Conservation (phyloP, 2,113 vertebrate species). For the Neogobius melanostomus region DNA sequence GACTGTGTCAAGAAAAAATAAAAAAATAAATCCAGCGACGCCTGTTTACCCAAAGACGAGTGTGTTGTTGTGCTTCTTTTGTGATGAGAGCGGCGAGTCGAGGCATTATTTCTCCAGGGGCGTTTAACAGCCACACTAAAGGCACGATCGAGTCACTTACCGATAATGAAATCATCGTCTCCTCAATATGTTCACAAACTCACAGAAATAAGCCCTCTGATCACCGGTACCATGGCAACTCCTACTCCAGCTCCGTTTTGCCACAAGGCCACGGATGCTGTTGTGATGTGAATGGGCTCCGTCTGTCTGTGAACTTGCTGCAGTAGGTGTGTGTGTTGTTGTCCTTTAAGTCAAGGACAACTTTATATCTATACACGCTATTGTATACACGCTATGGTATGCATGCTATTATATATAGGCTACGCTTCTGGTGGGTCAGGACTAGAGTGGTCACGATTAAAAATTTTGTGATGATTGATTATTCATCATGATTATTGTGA, state of each 20-base stretch:
- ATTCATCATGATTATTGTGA: too few species aligned
- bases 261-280: constrained; percentile 67
- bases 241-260: constrained; percentile 59
- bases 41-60: constrained; percentile 7
- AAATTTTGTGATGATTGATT: too few species aligned
- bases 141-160: constrained; percentile 24
- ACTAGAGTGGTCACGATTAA: too few species aligned
- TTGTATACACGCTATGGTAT: neutral
- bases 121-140: neutral
- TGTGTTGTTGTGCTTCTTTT: neutral
- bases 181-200: constrained; percentile 66
- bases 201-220: constrained; percentile 66
- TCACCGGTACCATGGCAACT: constrained; percentile 74
- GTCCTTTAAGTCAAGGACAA: neutral
- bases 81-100: neutral
- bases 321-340: neutral
- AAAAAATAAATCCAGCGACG: constrained; percentile 30
- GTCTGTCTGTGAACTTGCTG: constrained; percentile 44
- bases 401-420: too few species aligned
- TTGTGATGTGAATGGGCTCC: constrained; percentile 64
- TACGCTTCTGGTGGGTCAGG: too few species aligned
- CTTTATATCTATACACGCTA: neutral
- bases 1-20: constrained; percentile 8
- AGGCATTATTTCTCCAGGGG: neutral
- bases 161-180: constrained; percentile 57